These are phyloP conservation scores for Neolamprologus multifasciatus DNA, from an alignment of 2,797 vertebrate genomes.

Conservation along the genomic window DNA sequence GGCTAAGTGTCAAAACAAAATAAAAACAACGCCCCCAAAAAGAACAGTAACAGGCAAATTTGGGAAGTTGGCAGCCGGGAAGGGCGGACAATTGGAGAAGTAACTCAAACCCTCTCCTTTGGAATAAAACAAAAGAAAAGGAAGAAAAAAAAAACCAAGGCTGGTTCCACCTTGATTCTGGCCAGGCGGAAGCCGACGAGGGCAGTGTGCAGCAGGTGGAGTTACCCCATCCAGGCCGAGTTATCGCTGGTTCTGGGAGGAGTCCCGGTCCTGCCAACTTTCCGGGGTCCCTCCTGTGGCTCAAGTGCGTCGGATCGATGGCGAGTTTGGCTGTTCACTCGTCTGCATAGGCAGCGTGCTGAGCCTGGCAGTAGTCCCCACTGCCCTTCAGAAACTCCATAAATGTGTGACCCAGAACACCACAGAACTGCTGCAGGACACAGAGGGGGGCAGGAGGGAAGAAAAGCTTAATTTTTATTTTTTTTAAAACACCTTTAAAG, in stretches of 20 bases:
- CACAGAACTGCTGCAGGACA: slow-evolving; percentile 97
- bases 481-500: background rate
- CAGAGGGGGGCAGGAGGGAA: background rate
- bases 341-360: slow-evolving; percentile 99
- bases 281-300: slow-evolving; percentile 65
- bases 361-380: slow-evolving; percentile 99
- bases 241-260: slow-evolving; percentile 82
- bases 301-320: slow-evolving; percentile 61
- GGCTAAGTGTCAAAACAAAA: background rate
- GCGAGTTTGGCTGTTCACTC: slow-evolving; percentile 87
- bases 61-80: slow-evolving; percentile 2
- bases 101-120: slow-evolving; percentile 42
- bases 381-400: slow-evolving; percentile 99
- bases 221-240: slow-evolving; percentile 97
- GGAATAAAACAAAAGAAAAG: slow-evolving; percentile 63
- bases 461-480: background rate
- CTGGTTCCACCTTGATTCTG: slow-evolving; percentile 78
- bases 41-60: background rate
- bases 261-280: slow-evolving; percentile 83
- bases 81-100: slow-evolving; percentile 27
- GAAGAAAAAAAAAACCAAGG: slow-evolving; percentile 61
- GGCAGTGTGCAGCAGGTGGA: slow-evolving; percentile 91
- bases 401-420: slow-evolving; percentile 99
- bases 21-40: background rate
- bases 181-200: slow-evolving; percentile 91